Base-by-base conservation (phyloP, 2,113 vertebrate genomes). In the Ammodytes marinus region DNA sequence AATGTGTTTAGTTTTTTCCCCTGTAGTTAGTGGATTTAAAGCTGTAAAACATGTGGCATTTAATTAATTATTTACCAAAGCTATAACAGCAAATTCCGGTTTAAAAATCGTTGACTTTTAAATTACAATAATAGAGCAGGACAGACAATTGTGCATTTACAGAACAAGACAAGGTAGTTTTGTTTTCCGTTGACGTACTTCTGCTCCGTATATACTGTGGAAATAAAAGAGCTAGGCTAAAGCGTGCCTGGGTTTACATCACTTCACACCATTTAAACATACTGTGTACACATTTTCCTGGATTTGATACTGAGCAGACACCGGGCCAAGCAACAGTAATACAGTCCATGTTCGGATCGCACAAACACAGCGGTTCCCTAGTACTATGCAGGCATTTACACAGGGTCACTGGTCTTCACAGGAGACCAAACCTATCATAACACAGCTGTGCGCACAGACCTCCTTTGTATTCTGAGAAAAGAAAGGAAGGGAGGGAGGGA, bases 401-500 rank as follows among this genome's bases (percentile, higher is more conserved):
- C 64, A 65, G 91, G 93, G 91, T 94, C 91, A 93, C 85, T 64
- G 74, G 82, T 90, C 92, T 89, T 92, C 91, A 91, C 87, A 87
- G 90, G 90, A 89, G 88, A 93, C 86, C 93, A 84, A 85, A 89
- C 84, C 89, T 90, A 92, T 91, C 93, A 94, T 92, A 94, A 91
- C 92, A 92, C 91, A 89, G 87, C 92, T 93, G 90, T 76, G 85
- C 73, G 86, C 45, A 83, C 68, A 87, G 83, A 80, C 86, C 87
- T 94, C 92, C 92, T 94, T 94, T 93, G 94, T 93, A 88, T 91
- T 91, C 87, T 82, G 77, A 86, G 84, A 89, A 90, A 91, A 89
- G 82, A 84, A 88, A 90, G 27, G 49, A 61, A 58, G 77, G 78
- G 88, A 90, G 27, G 49, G 65, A 58, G 75, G 78, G 88, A 90